A percentile compares a stretch with the other conserved stretches of the same genome.
These are phyloP conservation scores for Apeira syringaria DNA, from an alignment of 2,888 invertebrate species.

Conservation along the genomic window DNA sequence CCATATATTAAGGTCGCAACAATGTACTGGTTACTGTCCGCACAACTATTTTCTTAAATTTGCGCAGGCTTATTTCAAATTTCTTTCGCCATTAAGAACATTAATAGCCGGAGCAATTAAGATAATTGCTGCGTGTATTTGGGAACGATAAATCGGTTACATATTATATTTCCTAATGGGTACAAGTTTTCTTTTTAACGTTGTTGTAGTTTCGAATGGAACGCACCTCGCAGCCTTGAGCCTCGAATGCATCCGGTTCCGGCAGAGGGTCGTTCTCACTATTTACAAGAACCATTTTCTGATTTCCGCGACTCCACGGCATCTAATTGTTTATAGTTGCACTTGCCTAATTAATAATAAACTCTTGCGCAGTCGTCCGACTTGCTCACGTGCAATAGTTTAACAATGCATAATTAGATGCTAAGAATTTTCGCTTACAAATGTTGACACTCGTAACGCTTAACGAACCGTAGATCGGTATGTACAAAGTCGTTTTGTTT, in stretches of 20 bases:
- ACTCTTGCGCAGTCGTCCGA: slow-evolving; percentile 47
- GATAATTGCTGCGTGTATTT: slow-evolving; percentile 8
- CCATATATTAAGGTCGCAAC: too few relatives aligned
- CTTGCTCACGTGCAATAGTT: slow-evolving; percentile 37
- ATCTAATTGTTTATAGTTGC: slow-evolving; percentile 50
- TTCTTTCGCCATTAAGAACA: slow-evolving; percentile 11
- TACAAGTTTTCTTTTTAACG: background rate
- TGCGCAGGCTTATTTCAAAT: background rate
- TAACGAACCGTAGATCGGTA: slow-evolving; percentile 29
- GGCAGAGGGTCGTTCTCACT: slow-evolving; percentile 73
- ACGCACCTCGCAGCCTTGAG: slow-evolving; percentile 43
- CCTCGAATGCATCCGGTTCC: slow-evolving; percentile 72
- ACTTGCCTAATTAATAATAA: slow-evolving; percentile 52
- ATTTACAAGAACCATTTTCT: slow-evolving; percentile 62
- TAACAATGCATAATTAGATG: slow-evolving; percentile 48
- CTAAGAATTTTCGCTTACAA: slow-evolving; percentile 45
- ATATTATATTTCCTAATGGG: slow-evolving; percentile 1
- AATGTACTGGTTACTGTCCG: too few relatives aligned
- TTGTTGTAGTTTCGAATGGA: slow-evolving; percentile 18
- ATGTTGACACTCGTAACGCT: slow-evolving; percentile 26
- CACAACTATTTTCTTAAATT: too few relatives aligned
- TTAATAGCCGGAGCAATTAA: slow-evolving; percentile 13
- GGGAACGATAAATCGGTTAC: slow-evolving; percentile 11
- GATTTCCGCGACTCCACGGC: slow-evolving; percentile 60
- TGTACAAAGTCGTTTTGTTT: slow-evolving; percentile 21